Base-by-base conservation (phyloP, 2,888 invertebrate genomes). In the Loripinus fragilis region DNA sequence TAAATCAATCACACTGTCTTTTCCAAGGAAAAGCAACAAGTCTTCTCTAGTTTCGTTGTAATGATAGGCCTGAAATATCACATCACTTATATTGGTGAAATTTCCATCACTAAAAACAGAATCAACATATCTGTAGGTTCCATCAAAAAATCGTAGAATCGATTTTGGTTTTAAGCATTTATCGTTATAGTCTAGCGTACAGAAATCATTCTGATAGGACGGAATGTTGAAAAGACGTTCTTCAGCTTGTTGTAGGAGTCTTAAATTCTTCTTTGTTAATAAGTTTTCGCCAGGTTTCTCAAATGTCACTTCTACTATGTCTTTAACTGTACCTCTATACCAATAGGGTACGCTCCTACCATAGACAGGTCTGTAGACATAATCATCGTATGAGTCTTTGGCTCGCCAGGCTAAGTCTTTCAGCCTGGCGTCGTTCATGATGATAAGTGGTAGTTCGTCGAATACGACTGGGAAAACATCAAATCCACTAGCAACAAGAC, bases 401-500 rank as follows among this genome's bases (percentile, higher is more conserved):
- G 77, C 73, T 10, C 82, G 68, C 86, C 86, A 86, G 20, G 83
- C 68, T 10, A 86, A 71, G 41, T 87, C 85, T 66, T 81, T 74
- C 17, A 79, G 85, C 12, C 85, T 78, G 0, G 78, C 80, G 64
- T 86, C 85, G 50, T 86, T 78, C 67, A 83, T 75, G 0, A 87
- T 81, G 60, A 83, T 76, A 1, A 87, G 74, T 12, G 87, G 87
- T 30, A 87, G 78, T 5, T 74, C 76, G 20, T 85, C 81, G 64
- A 87, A 87, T 20, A 85, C 85, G 8, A 80, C 71, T 0, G 87
- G 87, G 71, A 87, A 87, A 30, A 87, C 80, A 75, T 85, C 81
- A 67, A 75, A 65, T 35, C 86, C 87, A 48, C 76, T 71, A 8
- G 78, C 60, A 20, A 86, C 66, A 2, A 87, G 73, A 15, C 79